These are phyloP conservation scores for Torymus auratus DNA, from an alignment of 2,888 invertebrate species.

Conservation along the genomic window DNA sequence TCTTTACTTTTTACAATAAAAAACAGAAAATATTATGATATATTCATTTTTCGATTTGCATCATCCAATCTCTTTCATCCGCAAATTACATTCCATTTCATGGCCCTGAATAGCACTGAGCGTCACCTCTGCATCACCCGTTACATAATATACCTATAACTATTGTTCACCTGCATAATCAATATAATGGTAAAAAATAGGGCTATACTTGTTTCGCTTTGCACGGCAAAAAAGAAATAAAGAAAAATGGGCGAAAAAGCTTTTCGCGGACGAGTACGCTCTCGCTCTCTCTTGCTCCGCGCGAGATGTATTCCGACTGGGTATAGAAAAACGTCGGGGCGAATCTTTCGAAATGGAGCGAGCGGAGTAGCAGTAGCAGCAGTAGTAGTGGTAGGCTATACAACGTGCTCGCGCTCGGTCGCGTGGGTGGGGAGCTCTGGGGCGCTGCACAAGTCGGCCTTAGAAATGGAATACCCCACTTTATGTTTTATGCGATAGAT, in stretches of 20 bases:
- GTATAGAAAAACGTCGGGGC: conserved; percentile 51
- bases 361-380: background rate
- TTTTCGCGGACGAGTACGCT: conserved; percentile 16
- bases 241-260: conserved; percentile 32
- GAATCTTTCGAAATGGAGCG: conserved; percentile 55
- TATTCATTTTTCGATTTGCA: no score
- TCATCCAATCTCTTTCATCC: no score
- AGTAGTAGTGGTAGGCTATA: conserved; percentile 2
- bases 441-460: conserved; percentile 63
- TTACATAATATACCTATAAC: no score
- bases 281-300: no score
- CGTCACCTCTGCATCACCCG: no score
- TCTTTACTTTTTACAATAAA: no score
- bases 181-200: no score
- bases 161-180: no score
- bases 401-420: background rate
- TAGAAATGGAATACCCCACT: conserved; percentile 76
- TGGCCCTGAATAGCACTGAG: no score
- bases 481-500: conserved; percentile 77
- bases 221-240: background rate
- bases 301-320: conserved; percentile 30
- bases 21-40: no score
- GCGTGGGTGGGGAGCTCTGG: conserved; percentile 9
- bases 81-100: no score
- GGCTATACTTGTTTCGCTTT: no score